phyloP scores from a whole-genome alignment of 1,140 invertebrate species.

The Psilanteris sp. region DNA sequence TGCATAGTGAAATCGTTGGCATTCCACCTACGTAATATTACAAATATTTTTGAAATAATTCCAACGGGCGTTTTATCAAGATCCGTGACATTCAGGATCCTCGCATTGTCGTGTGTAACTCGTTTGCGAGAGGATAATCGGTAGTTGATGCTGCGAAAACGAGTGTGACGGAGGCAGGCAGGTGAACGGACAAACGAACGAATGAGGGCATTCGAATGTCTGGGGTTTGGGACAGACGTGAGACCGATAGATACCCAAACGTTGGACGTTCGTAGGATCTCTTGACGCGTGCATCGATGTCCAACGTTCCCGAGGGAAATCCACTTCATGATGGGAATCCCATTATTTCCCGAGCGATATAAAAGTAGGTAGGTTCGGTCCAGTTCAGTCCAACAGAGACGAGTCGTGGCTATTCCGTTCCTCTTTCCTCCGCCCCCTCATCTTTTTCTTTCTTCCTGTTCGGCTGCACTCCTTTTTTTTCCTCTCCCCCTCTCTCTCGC shows the following conservation, averaged over 20 bases:
- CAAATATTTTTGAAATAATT: slow-evolving; percentile 19
- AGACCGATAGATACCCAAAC: slow-evolving; percentile 71
- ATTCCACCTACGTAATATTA: too few species aligned
- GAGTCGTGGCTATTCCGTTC: slow-evolving; percentile 61
- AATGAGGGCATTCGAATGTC: slow-evolving; percentile 45
- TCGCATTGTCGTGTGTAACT: slow-evolving; percentile 38
- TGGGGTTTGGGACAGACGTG: slow-evolving; percentile 64
- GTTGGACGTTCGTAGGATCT: slow-evolving; percentile 73
- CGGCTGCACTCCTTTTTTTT: slow-evolving; percentile 57
- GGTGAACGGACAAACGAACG: slow-evolving; percentile 60
- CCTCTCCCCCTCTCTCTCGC: too few species aligned
- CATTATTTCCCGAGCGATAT: slow-evolving; percentile 80
- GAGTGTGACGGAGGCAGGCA: slow-evolving; percentile 46
- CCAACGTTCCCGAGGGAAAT: slow-evolving; percentile 79
- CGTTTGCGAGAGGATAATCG: slow-evolving; percentile 56
- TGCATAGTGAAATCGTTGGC: too few species aligned
- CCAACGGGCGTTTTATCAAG: slow-evolving; percentile 10
- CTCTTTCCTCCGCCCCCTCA: slow-evolving; percentile 38
- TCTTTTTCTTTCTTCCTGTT: slow-evolving; percentile 48
- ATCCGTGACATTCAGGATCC: slow-evolving; percentile 8
- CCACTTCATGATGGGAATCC: slow-evolving; percentile 81
- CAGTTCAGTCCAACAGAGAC: slow-evolving; percentile 67
- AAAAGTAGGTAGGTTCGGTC: slow-evolving; percentile 77
- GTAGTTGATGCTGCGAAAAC: slow-evolving; percentile 60
- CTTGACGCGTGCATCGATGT: slow-evolving; percentile 80